These are phyloP conservation scores for Caenorhabditis remanei DNA, from an alignment of 1,140 invertebrate genomes.

Conservation along the genomic window DNA sequence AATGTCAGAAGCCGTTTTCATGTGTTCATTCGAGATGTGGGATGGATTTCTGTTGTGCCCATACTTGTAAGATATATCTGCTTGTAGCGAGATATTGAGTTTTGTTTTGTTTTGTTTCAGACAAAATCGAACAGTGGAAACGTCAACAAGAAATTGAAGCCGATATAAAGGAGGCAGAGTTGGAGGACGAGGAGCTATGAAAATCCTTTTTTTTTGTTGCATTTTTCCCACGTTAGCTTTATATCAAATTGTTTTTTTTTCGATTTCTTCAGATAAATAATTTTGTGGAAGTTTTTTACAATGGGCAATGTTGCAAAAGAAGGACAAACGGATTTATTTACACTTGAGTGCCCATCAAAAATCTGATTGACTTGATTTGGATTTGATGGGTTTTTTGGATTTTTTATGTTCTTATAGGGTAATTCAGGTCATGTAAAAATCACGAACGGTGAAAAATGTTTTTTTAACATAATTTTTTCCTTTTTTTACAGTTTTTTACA, in stretches of 20 bases:
- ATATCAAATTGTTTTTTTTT: neutral
- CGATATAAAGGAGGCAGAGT: slow-evolving; percentile 27
- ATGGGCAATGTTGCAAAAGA: neutral
- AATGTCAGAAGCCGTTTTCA: slow-evolving; percentile 41
- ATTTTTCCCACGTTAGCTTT: neutral
- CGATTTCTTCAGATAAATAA: neutral
- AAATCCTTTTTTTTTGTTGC: neutral
- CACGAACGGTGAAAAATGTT: too few species aligned
- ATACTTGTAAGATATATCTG: neutral
- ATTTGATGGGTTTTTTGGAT: neutral
- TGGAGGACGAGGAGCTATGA: slow-evolving; percentile 13
- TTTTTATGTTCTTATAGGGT: neutral
- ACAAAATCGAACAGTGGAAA: slow-evolving; percentile 43
- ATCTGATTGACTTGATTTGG: neutral
- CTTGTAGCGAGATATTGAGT: too few species aligned
- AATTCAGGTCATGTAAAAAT: too few species aligned
- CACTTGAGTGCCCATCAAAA: slow-evolving; percentile 12
- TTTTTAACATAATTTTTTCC: too few species aligned
- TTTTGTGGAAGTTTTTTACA: neutral
- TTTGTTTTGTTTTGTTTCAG: neutral
- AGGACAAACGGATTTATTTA: slow-evolving; percentile 6
- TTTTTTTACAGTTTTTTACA: too few species aligned
- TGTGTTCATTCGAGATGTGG: slow-evolving; percentile 50
- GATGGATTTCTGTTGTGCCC: slow-evolving; percentile 42
- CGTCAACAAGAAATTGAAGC: slow-evolving; percentile 51